Evolutionary conservation across 2,888 invertebrate species (phyloP), one percentile per base, ranked within the genome.

Genomic region (Microdon myrmicae): DNA sequence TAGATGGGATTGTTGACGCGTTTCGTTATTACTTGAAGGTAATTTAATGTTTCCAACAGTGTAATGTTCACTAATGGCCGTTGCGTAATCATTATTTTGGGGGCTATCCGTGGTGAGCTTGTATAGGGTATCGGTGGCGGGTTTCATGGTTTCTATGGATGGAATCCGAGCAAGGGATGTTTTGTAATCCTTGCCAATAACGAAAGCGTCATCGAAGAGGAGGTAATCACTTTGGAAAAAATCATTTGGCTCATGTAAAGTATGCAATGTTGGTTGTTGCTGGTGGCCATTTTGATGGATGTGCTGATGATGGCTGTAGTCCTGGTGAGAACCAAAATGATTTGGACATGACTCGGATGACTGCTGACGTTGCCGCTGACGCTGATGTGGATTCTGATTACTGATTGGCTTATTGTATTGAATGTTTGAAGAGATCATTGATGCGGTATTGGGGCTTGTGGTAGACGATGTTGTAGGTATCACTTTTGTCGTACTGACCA

Each of bases 11-110:
- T 16, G 44, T 4, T 41, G 38, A 19, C 39, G 60, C 20, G 28
- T 44, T 7, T 29, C 32, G 4, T 43, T 58, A 25, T 32, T 47
- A 37, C 31, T 37, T 51, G 56, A 64, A 41, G 64, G 41, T 58
- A 58, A 64, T 47, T 64, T 64, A 58, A 64, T 64, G 58, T 55
- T 41, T 7, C 32, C 60, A 41, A 60, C 35, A 29, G 60, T 13
- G 25, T 55, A 67, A 67, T 67, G 41, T 28, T 56, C 59, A 28
- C 43, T 56, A 60, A 56, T 68, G 49, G 47, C 67, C 66, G 68
- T 58, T 66, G 66, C 56, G 68, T 58, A 69, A 70, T 68, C 53
- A 32, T 53, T 31, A 60, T 67, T 43, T 49, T 43, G 43, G 37
- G 23, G 43, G 37, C 48, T 64, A 56, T 35, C 51, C 35, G 22